Evolutionary conservation across 2,113 vertebrate genomes (phyloP).

Genomic region (Ahaetulla prasina): DNA sequence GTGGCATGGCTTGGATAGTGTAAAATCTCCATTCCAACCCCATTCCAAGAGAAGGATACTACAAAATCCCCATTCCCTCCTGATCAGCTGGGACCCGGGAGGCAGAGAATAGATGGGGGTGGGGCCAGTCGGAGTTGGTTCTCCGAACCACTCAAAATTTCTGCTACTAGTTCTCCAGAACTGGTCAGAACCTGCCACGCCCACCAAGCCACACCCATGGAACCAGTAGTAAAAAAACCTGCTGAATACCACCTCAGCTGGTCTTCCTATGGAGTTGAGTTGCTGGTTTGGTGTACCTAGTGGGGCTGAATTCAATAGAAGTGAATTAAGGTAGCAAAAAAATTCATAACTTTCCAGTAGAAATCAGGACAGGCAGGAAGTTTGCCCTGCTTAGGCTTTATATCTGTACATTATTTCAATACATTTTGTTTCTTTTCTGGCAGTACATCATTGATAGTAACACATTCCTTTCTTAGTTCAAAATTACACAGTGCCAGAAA

Average conservation of each 20-base stretch:
- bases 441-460: not conserved
- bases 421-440: not conserved
- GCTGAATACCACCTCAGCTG: not conserved
- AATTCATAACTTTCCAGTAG: not conserved
- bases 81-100: too few species aligned
- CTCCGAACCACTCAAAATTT: too few species aligned
- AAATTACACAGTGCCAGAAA: not conserved
- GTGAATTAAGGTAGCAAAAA: not conserved
- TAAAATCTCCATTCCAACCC: too few species aligned
- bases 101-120: too few species aligned
- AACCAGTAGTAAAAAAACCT: too few species aligned
- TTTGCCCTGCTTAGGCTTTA: not conserved
- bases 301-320: not conserved
- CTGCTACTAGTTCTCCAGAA: too few species aligned
- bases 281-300: not conserved
- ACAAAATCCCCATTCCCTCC: too few species aligned
- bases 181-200: too few species aligned
- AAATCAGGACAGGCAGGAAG: not conserved
- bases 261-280: not conserved
- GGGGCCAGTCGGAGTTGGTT: too few species aligned
- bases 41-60: too few species aligned
- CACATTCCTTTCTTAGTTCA: not conserved
- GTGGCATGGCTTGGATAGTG: too few species aligned
- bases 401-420: constrained; percentile 11
- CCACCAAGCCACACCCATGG: too few species aligned